Evolutionary conservation across 2,888 invertebrate species (phyloP).

Genomic region (Galerucella pusilla): DNA sequence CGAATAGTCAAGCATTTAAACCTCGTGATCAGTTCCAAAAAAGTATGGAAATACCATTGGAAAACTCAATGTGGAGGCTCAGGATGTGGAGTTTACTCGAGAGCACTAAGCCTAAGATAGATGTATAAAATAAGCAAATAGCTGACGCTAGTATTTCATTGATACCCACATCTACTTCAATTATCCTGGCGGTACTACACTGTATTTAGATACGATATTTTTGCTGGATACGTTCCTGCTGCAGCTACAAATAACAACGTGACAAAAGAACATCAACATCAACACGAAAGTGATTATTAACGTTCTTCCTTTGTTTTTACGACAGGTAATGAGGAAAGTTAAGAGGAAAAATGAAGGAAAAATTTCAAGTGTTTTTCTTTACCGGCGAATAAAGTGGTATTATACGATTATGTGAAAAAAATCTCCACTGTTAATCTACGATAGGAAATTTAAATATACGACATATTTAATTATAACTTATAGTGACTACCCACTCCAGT

Average conservation of each 20-base stretch:
- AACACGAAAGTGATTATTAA: constrained; percentile 42
- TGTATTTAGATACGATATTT: background rate
- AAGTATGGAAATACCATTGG: too few relatives aligned
- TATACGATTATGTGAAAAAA: background rate
- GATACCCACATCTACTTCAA: too few relatives aligned
- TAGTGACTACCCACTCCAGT: background rate
- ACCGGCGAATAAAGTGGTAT: background rate
- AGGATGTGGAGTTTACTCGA: too few relatives aligned
- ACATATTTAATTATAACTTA: background rate
- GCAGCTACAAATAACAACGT: constrained; percentile 38
- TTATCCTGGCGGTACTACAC: too few relatives aligned
- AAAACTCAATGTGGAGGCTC: too few relatives aligned
- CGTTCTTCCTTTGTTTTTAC: constrained; percentile 33
- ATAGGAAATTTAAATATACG: background rate
- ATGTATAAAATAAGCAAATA: too few relatives aligned
- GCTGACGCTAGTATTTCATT: too few relatives aligned
- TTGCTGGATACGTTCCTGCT: constrained; percentile 11
- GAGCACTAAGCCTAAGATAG: too few relatives aligned
- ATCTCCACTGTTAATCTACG: background rate
- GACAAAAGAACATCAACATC: constrained; percentile 49
- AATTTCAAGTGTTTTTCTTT: constrained; percentile 13
- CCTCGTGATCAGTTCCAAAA: too few relatives aligned
- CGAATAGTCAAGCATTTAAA: too few relatives aligned
- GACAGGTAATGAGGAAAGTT: constrained; percentile 19
- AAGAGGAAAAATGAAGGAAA: constrained; percentile 11